Evolutionary conservation across 2,888 invertebrate species (phyloP), one percentile per base, ranked within the genome.

Genomic region (Drosophila hamatofila): DNA sequence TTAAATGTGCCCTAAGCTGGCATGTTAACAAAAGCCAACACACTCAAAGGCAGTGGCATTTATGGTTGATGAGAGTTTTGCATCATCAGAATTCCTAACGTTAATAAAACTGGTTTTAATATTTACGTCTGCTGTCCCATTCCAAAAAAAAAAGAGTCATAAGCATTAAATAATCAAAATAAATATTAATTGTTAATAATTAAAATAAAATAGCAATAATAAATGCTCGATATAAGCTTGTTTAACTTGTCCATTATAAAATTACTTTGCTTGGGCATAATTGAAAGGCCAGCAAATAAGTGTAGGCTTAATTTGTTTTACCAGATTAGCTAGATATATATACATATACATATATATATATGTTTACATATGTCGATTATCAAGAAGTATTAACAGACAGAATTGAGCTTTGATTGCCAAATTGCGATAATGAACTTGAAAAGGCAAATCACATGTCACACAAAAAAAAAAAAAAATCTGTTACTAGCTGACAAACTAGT

Each of bases 361-460:
- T 21, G 48, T n/a, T n/a, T 30, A n/a, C 27, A 6, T n/a, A 42
- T n/a, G 41, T 54, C 8, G 3, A 27, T 18, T 46, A 41, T 6
- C 37, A 5, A 9, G 23, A 37, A 44, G 39, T 44, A 1, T 14
- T 9, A 25, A 21, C 3, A 21, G 9, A 21, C 27, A 51, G 44
- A 14, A 37, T 8, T 35, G 11, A 6, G 14, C 30, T 35, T 27
- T 52, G 42, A 44, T 62, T 56, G 21, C 14, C 48, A 16, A 39
- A 71, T 62, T 73, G 66, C 56, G 78, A 65, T 83, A 75, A 81
- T 88, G 81, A 83, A 84, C 85, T 80, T 83, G 80, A 65, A 75
- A 51, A 37, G 33, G 57, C 46, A 51, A 71, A 71, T 68, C 63
- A 49, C 62, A 46, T 61, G 56, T 39, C 56, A 63, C 61, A 42